A percentile compares a stretch with the other conserved stretches of the same genome.
Evolutionary conservation across 2,797 vertebrate genomes (phyloP).

Genomic region (Synaphobranchus kaupii): DNA sequence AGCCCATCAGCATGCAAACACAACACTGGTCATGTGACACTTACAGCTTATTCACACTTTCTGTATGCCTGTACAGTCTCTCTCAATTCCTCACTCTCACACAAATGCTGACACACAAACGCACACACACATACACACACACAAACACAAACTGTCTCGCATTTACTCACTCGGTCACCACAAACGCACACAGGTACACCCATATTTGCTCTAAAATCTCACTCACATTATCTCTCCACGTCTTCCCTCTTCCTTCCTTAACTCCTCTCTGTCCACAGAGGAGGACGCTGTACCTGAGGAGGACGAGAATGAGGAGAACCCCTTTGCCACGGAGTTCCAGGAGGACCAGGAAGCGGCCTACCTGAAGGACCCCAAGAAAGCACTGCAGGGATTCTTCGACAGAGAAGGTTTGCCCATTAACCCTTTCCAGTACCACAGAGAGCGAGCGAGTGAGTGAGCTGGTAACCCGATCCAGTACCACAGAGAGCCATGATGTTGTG

Average conservation of each 20-base stretch:
- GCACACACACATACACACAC: no score
- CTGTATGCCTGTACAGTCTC: background rate
- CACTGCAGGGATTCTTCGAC: conserved; percentile 95
- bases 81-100: background rate
- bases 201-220: background rate
- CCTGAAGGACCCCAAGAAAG: conserved; percentile 95
- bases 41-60: background rate
- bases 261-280: conserved; percentile 59
- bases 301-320: conserved; percentile 94
- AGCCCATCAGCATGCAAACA: background rate
- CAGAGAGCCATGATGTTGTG: background rate
- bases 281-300: conserved; percentile 85
- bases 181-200: background rate
- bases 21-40: background rate
- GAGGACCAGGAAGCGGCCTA: conserved; percentile 95
- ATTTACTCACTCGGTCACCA: background rate
- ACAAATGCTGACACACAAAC: background rate
- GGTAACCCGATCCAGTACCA: no score
- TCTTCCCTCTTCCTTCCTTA: background rate
- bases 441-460: background rate
- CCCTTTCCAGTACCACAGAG: no score
- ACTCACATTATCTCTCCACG: background rate
- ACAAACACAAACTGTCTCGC: no score
- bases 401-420: conserved; percentile 81
- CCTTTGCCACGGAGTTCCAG: conserved; percentile 93